Evolutionary conservation across 2,113 vertebrate species (phyloP), one percentile per base, ranked within the genome.

Genomic region (Aplodontia rufa): DNA sequence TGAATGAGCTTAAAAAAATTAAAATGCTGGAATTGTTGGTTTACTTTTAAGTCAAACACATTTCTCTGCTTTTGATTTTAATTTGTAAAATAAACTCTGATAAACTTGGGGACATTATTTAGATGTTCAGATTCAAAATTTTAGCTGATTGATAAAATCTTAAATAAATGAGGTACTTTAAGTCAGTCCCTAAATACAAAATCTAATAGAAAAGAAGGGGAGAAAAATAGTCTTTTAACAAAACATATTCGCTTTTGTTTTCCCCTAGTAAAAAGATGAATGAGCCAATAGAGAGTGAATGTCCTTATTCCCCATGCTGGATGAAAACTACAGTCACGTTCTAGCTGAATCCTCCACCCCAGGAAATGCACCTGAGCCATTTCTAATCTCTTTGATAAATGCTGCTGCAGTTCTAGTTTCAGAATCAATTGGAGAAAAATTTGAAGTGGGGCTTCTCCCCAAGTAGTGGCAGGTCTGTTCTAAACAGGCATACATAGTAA

Each of bases 361-460:
- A 8, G 80, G 64, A 86, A 74, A 89, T 28, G 64, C 10, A 49
- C 51, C 66, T 58, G 47, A 95, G 92, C 64, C 66, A 87, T 83
- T 76, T 93, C 64, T 95, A 91, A 90, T 84, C 75, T 90, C 80
- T 95, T 62, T 90, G 47, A 94, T 92, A 95, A 97, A 97, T 92
- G 40, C 49, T 90, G 58, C 75, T 84, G 51, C 82, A 96, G 69
- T 51, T 97, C 74, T 95, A 66, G 30, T 94, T 96, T 97, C 96
- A 96, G 71, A 96, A 84, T 96, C 90, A 93, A 6, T 60, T 78
- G 79, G 80, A 68, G 14, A 55, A 84, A 83, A 87, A 53, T 71
- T 45, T 91, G 64, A 93, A 94, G 83, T 90, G 86, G 42, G 51
- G 42, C 11, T 81, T 87, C 84, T 86, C 40, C 26, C 32, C 49